Conservation (phyloP, 2,888 invertebrate species). For the Meandrusa payeni region DNA sequence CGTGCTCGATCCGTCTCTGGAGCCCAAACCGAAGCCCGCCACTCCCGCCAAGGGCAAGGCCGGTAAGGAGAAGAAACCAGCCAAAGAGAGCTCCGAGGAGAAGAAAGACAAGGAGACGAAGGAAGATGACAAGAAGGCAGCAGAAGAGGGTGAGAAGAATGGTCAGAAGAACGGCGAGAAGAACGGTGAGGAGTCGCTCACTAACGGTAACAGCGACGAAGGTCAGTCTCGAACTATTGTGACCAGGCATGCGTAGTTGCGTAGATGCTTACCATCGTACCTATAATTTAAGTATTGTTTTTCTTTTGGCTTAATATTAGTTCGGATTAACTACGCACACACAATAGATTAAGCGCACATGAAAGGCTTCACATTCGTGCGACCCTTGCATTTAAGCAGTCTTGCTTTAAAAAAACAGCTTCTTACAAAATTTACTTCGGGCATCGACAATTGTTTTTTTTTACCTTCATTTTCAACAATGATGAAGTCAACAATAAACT, state of each 20-base stretch:
- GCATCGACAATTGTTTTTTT: too few species aligned
- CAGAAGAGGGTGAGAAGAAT: constrained; percentile 56
- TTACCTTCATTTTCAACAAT: too few species aligned
- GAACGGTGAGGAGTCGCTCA: constrained; percentile 75
- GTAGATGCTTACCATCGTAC: constrained; percentile 54
- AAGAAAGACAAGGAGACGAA: constrained; percentile 82
- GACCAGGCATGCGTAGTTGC: constrained; percentile 59
- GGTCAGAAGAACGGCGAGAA: constrained; percentile 70
- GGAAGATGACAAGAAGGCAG: constrained; percentile 61
- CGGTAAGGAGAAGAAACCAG: constrained; percentile 85
- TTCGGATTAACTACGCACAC: constrained; percentile 59
- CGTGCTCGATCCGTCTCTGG: constrained; percentile 89
- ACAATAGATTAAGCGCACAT: constrained; percentile 58
- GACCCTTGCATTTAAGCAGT: too few species aligned
- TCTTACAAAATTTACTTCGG: too few species aligned
- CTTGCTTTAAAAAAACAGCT: constrained; percentile 36
- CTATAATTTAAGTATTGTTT: constrained; percentile 23
- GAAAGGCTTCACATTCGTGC: constrained; percentile 28
- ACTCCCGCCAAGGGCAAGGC: constrained; percentile 88
- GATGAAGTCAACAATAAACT: too few species aligned
- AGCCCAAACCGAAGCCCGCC: constrained; percentile 89
- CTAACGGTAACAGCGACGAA: constrained; percentile 80
- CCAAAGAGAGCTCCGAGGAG: constrained; percentile 84
- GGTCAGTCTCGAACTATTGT: constrained; percentile 70
- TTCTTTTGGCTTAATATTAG: constrained; percentile 27